Percentiles rank a stretch among this genome's conserved stretches.
Evolutionary conservation across 2,113 vertebrate genomes (phyloP).

Genomic region (Hippocampus comes): DNA sequence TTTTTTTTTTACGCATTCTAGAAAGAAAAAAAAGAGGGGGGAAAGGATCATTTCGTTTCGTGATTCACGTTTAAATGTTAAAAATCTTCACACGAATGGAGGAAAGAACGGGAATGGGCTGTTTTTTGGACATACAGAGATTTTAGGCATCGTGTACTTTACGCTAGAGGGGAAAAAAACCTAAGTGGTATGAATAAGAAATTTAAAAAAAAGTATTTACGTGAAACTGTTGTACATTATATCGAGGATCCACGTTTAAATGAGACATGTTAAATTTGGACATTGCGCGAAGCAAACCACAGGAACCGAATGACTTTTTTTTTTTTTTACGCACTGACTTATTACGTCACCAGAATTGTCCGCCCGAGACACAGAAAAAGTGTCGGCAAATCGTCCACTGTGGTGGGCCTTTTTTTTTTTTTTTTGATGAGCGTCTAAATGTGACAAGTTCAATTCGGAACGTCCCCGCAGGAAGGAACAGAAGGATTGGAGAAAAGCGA

Average conservation of each 20-base stretch:
- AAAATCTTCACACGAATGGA: no score
- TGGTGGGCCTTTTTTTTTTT: background rate
- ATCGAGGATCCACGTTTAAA: no score
- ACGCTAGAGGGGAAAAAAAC: background rate
- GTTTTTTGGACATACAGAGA: background rate
- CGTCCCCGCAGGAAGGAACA: no score
- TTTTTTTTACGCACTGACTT: background rate
- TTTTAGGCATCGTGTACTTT: background rate
- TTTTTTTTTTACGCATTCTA: background rate
- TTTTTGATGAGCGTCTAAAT: no score
- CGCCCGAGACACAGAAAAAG: background rate
- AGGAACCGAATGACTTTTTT: fast-evolving
- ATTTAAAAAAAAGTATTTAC: no score
- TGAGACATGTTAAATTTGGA: no score
- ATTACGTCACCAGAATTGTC: background rate
- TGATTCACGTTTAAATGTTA: no score
- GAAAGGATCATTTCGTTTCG: background rate
- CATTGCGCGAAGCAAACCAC: background rate
- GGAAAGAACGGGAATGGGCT: background rate
- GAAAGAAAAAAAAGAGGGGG: background rate
- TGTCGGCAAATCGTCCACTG: background rate
- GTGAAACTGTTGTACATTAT: no score
- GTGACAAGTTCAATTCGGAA: no score
- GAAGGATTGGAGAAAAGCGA: no score
- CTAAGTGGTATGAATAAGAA: background rate